Evolutionary conservation across 1,140 invertebrate genomes (phyloP), one percentile per base, ranked within the genome.

Genomic region (Polypedilum pembai): DNA sequence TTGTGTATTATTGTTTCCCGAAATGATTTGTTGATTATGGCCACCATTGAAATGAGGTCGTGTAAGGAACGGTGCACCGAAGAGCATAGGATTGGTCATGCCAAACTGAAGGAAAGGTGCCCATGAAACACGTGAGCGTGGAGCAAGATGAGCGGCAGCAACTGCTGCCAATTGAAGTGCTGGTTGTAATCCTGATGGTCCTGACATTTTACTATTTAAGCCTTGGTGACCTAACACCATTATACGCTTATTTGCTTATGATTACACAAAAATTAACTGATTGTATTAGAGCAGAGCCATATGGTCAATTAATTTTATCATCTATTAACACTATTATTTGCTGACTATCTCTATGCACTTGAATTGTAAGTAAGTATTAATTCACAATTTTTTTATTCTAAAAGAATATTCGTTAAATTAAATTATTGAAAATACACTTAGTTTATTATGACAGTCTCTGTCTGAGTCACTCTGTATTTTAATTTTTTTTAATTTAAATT

Each of bases 71-170:
- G 83, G 83, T 75, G 81, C 63, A 0, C 80, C 81, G 66, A 82
- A 82, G 10, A 82, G 81, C 45, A 56, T 56, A n/a, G 45, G 20
- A 40, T 80, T 84, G 3, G 85, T 85, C 8, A 86, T 84, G 21
- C 85, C 85, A 78, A 86, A 86, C 40, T 85, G 85, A 65, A 86
- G 78, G 76, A 86, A 86, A 24, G 85, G 84, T 76, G 84, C 83
- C 83, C 83, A 85, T n/a, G 85, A 80, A 3, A 85, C 85, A 0
- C 85, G 81, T 41, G 85, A 84, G 8, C 83, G 80, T 75, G 85
- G 85, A 17, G 83, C 85, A 76, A 86, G 78, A 77, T 84, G 83
- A 72, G 82, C 82, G 66, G 85, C 82, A 69, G 85, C 85, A 77
- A 85, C 85, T 77, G 85, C 85, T 78, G 85, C 85, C 72, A 86